phyloP scores from a whole-genome alignment of 2,888 invertebrate species.

The Leptinotarsa rubiginosa region DNA sequence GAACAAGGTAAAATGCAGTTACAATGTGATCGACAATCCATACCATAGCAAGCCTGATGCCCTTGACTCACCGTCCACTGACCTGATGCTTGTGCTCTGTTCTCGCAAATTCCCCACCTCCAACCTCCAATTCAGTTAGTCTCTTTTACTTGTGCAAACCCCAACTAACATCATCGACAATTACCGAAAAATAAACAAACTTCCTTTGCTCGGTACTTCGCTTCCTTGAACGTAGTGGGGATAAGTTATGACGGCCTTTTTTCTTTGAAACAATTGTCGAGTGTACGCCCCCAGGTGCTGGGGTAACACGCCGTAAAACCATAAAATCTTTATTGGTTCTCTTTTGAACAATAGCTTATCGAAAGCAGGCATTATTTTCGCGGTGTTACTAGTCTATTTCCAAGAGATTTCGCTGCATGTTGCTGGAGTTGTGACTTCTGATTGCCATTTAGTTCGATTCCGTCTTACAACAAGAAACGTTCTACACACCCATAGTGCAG shows the following conservation, averaged over 20 bases:
- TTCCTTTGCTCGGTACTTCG: conserved; percentile 9
- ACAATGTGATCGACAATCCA: conserved; percentile 60
- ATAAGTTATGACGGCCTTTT: conserved; percentile 17
- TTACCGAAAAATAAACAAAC: conserved; percentile 34
- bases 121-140: conserved; percentile 47
- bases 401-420: conserved; percentile 31
- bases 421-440: conserved; percentile 29
- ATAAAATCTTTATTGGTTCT: conserved; percentile 33
- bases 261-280: conserved; percentile 15
- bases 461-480: conserved; percentile 30
- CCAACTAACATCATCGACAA: conserved; percentile 40
- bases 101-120: conserved; percentile 55
- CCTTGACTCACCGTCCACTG: conserved; percentile 67
- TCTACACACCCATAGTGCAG: conserved; percentile 30
- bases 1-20: conserved; percentile 54
- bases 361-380: conserved; percentile 35
- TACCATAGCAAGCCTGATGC: conserved; percentile 60
- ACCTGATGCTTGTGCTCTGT: conserved; percentile 60
- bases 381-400: conserved; percentile 31
- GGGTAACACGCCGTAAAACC: conserved; percentile 31
- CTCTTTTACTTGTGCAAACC: conserved; percentile 48
- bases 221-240: conserved; percentile 23
- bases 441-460: conserved; percentile 38
- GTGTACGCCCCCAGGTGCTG: conserved; percentile 12
- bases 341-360: conserved; percentile 38